Conservation (phyloP, 2,888 invertebrate species). For the Orchesellides sinensis region DNA sequence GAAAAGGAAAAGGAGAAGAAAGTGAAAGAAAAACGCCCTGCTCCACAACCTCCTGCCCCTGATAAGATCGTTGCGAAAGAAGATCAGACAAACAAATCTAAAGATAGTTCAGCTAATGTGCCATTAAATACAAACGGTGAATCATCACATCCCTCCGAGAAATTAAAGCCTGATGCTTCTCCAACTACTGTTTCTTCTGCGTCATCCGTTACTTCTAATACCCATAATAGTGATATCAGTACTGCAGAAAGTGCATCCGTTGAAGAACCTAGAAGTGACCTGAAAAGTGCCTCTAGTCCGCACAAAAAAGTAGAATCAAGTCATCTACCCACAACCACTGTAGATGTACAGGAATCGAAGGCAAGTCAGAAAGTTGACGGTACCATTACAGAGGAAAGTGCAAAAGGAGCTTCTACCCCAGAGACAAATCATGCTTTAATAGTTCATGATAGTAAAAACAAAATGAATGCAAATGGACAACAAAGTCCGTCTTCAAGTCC, state of each 20-base stretch:
- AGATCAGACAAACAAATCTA: slow-evolving; percentile 54
- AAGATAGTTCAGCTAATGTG: slow-evolving; percentile 68
- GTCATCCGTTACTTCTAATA: slow-evolving; percentile 32
- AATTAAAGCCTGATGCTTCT: slow-evolving; percentile 61
- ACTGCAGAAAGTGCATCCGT: slow-evolving; percentile 46
- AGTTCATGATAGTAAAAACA: slow-evolving; percentile 28
- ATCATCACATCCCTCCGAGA: slow-evolving; percentile 68
- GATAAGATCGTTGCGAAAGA: slow-evolving; percentile 64
- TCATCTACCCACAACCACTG: slow-evolving; percentile 49
- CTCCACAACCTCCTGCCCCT: slow-evolving; percentile 72
- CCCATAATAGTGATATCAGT: slow-evolving; percentile 54
- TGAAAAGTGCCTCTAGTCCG: slow-evolving; percentile 68
- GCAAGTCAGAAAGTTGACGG: slow-evolving; percentile 27
- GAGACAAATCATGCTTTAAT: slow-evolving; percentile 33
- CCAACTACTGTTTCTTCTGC: slow-evolving; percentile 42
- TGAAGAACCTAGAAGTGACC: slow-evolving; percentile 59
- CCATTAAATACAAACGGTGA: slow-evolving; percentile 66
- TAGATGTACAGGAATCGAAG: slow-evolving; percentile 38
- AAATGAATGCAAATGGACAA: slow-evolving; percentile 27
- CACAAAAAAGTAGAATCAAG: slow-evolving; percentile 55
- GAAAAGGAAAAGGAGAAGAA: slow-evolving; percentile 67
- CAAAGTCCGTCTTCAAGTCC: slow-evolving; percentile 22
- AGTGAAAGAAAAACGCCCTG: slow-evolving; percentile 72
- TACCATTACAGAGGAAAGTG: slow-evolving; percentile 20
- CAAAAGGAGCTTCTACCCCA: slow-evolving; percentile 30